phyloP scores from a whole-genome alignment of 2,888 invertebrate genomes.

The Teleogryllus oceanicus region DNA sequence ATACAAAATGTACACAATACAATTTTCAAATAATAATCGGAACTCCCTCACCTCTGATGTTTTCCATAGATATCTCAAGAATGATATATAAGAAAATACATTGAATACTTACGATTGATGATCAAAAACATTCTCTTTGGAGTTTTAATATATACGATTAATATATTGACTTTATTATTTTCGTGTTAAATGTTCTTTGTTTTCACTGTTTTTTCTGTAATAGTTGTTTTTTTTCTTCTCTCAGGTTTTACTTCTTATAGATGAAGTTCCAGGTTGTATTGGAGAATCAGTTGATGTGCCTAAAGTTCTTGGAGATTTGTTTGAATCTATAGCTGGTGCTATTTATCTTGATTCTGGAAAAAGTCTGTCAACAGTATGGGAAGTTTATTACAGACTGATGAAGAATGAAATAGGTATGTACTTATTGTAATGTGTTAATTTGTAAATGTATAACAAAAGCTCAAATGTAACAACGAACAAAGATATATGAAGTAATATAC shows the following conservation, averaged over 20 bases:
- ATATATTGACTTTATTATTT: no score
- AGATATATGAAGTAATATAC: no score
- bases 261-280: slow-evolving; percentile 56
- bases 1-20: no score
- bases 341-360: slow-evolving; percentile 82
- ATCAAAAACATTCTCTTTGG: no score
- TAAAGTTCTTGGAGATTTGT: slow-evolving; percentile 86
- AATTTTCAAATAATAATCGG: no score
- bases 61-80: no score
- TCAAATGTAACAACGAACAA: no score
- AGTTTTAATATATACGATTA: no score
- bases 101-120: no score
- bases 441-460: no score
- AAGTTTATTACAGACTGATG: slow-evolving; percentile 78
- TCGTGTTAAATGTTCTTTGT: slow-evolving; percentile 18
- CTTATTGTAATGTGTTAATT: not conserved
- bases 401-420: slow-evolving; percentile 68
- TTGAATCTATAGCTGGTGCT: slow-evolving; percentile 89
- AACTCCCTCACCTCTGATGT: no score
- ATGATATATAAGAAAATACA: no score
- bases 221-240: slow-evolving; percentile 26
- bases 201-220: slow-evolving; percentile 4
- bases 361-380: slow-evolving; percentile 71
- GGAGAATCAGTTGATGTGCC: slow-evolving; percentile 86
- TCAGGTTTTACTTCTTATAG: slow-evolving; percentile 56